Base-by-base conservation (phyloP, 2,888 invertebrate genomes). In the Plusia festucae region DNA sequence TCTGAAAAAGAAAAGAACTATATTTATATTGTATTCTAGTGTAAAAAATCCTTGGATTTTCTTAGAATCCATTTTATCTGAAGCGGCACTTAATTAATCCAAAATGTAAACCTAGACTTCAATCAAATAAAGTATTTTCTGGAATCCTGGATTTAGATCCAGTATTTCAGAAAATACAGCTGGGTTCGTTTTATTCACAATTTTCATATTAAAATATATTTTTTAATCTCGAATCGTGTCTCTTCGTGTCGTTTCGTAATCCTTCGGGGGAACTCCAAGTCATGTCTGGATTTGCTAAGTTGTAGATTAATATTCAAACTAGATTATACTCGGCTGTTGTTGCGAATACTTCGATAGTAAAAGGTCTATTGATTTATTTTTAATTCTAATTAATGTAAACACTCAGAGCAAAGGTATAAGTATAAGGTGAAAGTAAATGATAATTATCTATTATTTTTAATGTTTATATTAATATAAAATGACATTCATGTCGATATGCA, bases 271-370 rank as follows among this genome's bases (percentile, higher is more conserved):
- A 57, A 65, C 63, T 51, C 34, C 8, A 32, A 18, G 62, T 71
- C 78, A 78, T 74, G 78, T 76, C 46, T 74, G 68, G 71, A 64
- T 73, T 60, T 64, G 58, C 52, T 65, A 64, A 62, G 70, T 54
- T 63, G 64, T 52, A 62, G 70, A 78, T 78, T 78, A 75, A 67
- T 72, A 24, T 24, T 60, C 64, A 57, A 30, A 44, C 65, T 34
- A 53, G 65, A 59, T 49, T 59, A 56, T 56, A 65, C 51, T 16
- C 9, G 44, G 20, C 2, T 49, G 13, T 49, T 40, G 40, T 40
- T n/a, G n/a, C 40, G n/a, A 11, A 49, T 18, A 16, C 20, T 20
- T 20, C 18, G 49, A 20, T 16, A 11, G 20, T 18, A 11, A 20
- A 4, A 11, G 13, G 18, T 1, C 30, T 30, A 1, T 49, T 49